Percentiles rank a stretch among this genome's conserved stretches.
These are phyloP conservation scores for Lemur catta DNA, from an alignment of 2,797 vertebrate genomes.

Conservation along the genomic window DNA sequence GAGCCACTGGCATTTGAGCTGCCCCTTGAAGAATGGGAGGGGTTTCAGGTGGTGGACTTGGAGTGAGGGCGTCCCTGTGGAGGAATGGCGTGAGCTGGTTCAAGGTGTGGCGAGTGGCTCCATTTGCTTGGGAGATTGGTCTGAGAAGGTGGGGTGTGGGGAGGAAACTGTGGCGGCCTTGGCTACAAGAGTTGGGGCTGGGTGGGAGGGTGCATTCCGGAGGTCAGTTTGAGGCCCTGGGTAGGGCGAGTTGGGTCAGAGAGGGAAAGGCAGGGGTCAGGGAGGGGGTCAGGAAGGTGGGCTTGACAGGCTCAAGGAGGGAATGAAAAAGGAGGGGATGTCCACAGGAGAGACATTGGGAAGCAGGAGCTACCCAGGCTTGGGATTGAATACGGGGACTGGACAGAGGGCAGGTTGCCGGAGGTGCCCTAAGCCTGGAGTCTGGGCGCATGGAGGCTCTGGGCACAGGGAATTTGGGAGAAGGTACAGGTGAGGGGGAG, in stretches of 20 bases:
- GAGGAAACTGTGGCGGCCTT: background rate
- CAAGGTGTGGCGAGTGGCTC: background rate
- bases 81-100: background rate
- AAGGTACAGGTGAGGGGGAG: background rate
- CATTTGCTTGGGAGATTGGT: background rate
- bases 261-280: background rate
- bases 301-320: background rate
- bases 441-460: background rate
- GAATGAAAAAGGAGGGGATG: background rate
- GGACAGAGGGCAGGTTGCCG: background rate
- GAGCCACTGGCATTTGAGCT: background rate
- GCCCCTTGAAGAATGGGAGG: background rate
- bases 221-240: background rate
- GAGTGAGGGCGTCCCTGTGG: background rate
- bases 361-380: background rate
- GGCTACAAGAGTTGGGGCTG: background rate
- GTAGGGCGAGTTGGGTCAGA: background rate
- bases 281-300: background rate
- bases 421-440: background rate
- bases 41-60: background rate
- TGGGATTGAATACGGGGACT: background rate
- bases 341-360: background rate
- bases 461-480: background rate
- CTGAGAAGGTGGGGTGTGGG: background rate
- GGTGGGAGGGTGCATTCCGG: background rate